Conservation (phyloP, 2,888 invertebrate genomes). For the Callosobruchus maculatus region DNA sequence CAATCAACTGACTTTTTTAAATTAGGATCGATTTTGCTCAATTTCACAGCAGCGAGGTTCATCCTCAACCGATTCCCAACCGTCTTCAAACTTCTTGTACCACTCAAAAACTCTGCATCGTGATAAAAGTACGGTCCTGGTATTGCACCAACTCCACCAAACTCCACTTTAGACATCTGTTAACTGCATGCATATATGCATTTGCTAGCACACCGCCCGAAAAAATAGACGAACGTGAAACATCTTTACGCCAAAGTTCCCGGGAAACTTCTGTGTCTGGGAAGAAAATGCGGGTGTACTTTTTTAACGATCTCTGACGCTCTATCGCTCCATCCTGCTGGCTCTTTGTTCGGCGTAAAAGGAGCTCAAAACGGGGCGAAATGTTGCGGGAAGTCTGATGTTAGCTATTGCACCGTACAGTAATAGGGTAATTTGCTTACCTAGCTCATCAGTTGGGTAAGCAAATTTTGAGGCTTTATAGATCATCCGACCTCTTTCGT, state of each 20-base stretch:
- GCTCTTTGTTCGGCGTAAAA: background rate
- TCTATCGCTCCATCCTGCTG: background rate
- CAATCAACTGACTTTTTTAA: too few relatives aligned
- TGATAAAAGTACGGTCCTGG: background rate
- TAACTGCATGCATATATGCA: slow-evolving; percentile 1
- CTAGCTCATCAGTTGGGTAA: too few relatives aligned
- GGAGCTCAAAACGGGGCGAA: background rate
- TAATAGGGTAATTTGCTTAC: too few relatives aligned
- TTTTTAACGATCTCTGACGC: background rate
- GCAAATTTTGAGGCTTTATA: too few relatives aligned
- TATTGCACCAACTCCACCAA: background rate
- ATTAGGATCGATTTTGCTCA: too few relatives aligned
- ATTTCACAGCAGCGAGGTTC: too few relatives aligned
- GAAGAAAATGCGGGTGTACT: background rate
- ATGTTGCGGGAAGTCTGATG: background rate
- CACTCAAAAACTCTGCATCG: too few relatives aligned
- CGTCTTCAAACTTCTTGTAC: too few relatives aligned
- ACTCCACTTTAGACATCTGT: background rate
- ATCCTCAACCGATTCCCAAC: too few relatives aligned
- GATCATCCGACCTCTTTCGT: too few relatives aligned
- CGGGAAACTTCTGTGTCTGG: background rate
- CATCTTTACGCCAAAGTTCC: background rate
- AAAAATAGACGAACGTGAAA: background rate
- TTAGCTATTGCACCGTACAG: too few relatives aligned
- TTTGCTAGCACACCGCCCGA: background rate